Base-by-base conservation (phyloP, 1,140 invertebrate species). In the Listronotus bonariensis region DNA sequence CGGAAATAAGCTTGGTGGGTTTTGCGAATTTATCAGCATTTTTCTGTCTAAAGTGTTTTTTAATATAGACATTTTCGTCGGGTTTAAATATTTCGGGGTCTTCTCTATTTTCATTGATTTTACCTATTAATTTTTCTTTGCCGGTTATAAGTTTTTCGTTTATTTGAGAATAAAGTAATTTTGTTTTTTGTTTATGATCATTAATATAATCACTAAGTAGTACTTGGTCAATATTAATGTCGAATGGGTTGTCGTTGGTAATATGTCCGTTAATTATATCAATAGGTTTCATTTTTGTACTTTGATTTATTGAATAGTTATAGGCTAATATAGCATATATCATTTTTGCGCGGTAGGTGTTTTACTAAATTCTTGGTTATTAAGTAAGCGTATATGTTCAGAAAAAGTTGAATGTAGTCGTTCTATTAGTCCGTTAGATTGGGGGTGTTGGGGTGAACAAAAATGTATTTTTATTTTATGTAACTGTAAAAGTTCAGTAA, bases 261-360 rank as follows among this genome's bases (percentile, higher is more conserved):
- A 45, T n/a, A n/a, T 43, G 49, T 6, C 49, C 51, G 17, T 31
- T 43, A 14, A 63, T 54, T 10, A 63, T 26, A 7, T 61, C 52
- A 0, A 34, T 45, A 32, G 52, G 60, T 34, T 63, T 63, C 15
- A 63, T 15, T 18, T 54, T 63, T 14, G 60, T 54, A 3, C n/a
- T n/a, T 34, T 17, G 60, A 54, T n/a, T 20, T 63, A 63, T 48
- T 3, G 60, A 45, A 55, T 63, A 12, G 14, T 63, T 63, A 18
- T 63, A 63, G 7, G 62, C 65, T 38, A 67, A 40, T 31, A 67
- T 67, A 18, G 57, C 65, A 31, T 67, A 60, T 10, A 49, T 46
- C 55, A 66, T 59, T 52, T 66, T 56, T n/a, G 7, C 5, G 9
- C 6, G 0, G 59, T 59, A 18, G 46, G 31, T 15, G 17, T 17